Conservation (phyloP, 2,888 invertebrate genomes). For the Abrostola triplasia region DNA sequence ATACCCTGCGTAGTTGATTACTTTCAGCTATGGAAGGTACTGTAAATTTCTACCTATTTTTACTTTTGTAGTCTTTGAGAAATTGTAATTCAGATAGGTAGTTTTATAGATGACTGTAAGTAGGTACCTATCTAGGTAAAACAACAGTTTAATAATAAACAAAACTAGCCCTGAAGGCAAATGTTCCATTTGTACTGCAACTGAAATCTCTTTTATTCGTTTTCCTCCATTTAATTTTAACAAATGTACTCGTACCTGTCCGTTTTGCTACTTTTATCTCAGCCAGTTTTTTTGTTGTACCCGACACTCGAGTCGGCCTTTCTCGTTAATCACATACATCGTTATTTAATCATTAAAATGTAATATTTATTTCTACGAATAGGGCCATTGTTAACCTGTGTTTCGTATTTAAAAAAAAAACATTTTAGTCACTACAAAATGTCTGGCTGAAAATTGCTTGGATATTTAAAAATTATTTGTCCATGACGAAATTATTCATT, state of each 20-base stretch:
- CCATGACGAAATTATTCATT: too few relatives aligned
- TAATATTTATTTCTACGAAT: background rate
- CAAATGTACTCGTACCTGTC: conserved; percentile 16
- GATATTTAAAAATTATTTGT: too few relatives aligned
- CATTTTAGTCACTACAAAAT: too few relatives aligned
- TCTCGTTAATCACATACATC: conserved; percentile 25
- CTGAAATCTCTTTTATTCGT: conserved; percentile 24
- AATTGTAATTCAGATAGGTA: too few relatives aligned
- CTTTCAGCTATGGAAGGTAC: too few relatives aligned
- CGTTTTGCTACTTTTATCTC: conserved; percentile 33
- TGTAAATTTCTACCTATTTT: too few relatives aligned
- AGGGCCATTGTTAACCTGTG: background rate
- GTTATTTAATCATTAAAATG: conserved; percentile 15
- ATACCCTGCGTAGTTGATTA: too few relatives aligned
- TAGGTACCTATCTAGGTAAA: conserved; percentile 12
- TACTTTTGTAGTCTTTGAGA: too few relatives aligned
- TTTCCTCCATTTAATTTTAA: conserved; percentile 30
- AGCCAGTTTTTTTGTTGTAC: conserved; percentile 22
- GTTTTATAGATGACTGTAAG: background rate
- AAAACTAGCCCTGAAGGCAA: conserved; percentile 10
- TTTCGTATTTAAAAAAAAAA: too few relatives aligned
- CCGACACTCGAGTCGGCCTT: conserved; percentile 22
- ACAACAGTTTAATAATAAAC: conserved; percentile 7
- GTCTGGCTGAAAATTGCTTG: too few relatives aligned
- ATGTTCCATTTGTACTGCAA: conserved; percentile 21